Evolutionary conservation across 2,797 vertebrate genomes (phyloP), one percentile per base, ranked within the genome.

Genomic region (Antennarius maculatus): DNA sequence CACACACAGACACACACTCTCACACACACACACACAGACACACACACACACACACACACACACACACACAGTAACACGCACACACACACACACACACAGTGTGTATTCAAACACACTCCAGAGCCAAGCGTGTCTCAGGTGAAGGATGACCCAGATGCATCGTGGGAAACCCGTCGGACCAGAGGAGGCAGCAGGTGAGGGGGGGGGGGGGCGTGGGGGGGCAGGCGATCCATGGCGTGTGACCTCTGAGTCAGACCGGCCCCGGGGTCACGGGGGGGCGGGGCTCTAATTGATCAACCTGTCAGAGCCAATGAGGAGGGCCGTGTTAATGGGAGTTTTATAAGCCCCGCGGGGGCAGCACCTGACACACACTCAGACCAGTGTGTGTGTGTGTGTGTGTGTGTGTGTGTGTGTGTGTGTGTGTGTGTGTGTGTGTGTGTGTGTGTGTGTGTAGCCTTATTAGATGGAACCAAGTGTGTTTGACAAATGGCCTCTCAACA

Each of bases 251-350:
- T 95, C 88, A 85, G 91, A 91, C 94, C 78, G 88, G 93, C 92
- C 86, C 88, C 76, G 92, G 93, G 96, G 95, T 95, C 95, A 95
- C 82, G 86, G 92, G 82, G 85, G 92, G 82, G 95, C 92, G 94
- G 94, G 92, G 91, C 89, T 86, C 95, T 95, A 96, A 97, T 98
- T 96, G 95, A 97, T 97, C 95, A 96, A 93, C 83, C 94, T 97
- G 97, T 96, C 96, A 95, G 92, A 92, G 92, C 91, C 94, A 93
- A 96, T 95, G 95, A 96, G 94, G 93, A 95, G 92, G 90, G 93
- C 93, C 94, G 94, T 95, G 95, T 95, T 97, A 97, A 97, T 96
- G 94, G 94, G 94, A 95, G 93, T 95, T 97, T 95, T 95, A 96
- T 95, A 95, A 95, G 94, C 93, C 95, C 94, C 91, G 82, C 85